Conservation (phyloP, 2,888 invertebrate species). For the Beris morrisii region DNA sequence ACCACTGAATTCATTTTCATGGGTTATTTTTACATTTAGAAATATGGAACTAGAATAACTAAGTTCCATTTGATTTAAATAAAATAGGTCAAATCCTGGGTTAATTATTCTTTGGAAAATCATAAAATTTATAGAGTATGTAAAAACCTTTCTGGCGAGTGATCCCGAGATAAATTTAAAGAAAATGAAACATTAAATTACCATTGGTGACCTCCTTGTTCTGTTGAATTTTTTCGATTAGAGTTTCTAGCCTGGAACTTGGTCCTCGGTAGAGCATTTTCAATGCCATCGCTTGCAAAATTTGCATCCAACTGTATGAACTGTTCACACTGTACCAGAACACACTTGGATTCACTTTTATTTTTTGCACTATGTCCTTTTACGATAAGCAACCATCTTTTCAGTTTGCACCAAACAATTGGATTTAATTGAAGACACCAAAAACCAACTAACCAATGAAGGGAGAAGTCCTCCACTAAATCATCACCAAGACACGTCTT, state of each 20-base stretch:
- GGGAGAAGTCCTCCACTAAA: conserved; percentile 14
- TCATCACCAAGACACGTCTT: conserved; percentile 27
- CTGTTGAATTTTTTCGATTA: conserved; percentile 85
- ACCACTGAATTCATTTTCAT: no score
- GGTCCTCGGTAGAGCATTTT: conserved; percentile 85
- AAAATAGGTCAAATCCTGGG: no score
- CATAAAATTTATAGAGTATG: no score
- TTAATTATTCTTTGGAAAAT: no score
- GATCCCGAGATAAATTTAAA: no score
- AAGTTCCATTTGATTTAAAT: no score
- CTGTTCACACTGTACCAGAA: neutral
- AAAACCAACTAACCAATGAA: conserved; percentile 19
- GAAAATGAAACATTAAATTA: conserved; percentile 16
- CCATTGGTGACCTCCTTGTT: conserved; percentile 65
- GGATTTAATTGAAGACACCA: conserved; percentile 21
- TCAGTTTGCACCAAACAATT: neutral
- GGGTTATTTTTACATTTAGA: no score
- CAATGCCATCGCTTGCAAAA: conserved; percentile 49
- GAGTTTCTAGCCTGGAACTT: conserved; percentile 78
- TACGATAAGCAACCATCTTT: neutral
- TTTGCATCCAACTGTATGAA: neutral
- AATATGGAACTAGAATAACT: no score
- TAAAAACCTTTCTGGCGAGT: no score
- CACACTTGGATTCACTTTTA: neutral
- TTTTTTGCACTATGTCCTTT: neutral